These are phyloP conservation scores for Hymenopus coronatus DNA, from an alignment of 2,888 invertebrate species.

Conservation along the genomic window DNA sequence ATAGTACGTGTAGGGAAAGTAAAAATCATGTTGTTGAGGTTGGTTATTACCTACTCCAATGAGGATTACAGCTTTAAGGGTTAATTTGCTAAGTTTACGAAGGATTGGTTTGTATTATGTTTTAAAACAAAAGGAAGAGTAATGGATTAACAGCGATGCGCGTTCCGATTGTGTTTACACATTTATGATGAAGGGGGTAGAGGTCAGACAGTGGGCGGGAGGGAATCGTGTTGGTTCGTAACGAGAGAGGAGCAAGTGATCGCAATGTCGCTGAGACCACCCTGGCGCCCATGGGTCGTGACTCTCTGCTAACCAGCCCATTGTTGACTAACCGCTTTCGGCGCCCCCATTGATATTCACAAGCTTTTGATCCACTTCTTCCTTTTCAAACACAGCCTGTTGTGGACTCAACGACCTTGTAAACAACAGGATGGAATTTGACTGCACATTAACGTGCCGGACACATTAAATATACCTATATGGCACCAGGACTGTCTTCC, in stretches of 20 bases:
- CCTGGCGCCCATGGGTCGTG: background rate
- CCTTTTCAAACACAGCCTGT: background rate
- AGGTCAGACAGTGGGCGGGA: background rate
- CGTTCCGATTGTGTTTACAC: no score
- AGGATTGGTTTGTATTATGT: no score
- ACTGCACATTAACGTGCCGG: no score
- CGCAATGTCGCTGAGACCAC: background rate
- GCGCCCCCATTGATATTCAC: background rate
- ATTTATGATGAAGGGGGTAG: background rate
- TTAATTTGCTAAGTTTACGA: no score
- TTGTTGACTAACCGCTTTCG: background rate
- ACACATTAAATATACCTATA: no score
- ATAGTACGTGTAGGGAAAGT: no score
- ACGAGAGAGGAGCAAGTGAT: background rate
- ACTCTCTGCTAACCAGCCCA: background rate
- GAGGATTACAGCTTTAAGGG: no score
- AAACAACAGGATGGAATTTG: background rate
- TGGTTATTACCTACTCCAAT: no score
- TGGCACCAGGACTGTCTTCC: no score
- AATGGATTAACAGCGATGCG: no score
- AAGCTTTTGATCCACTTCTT: background rate
- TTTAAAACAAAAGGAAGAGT: no score
- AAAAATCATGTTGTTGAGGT: no score
- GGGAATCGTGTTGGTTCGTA: background rate
- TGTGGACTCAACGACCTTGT: background rate